Evolutionary conservation across 2,888 invertebrate genomes (phyloP), one percentile per base, ranked within the genome.

Genomic region (Thalpophila matura): DNA sequence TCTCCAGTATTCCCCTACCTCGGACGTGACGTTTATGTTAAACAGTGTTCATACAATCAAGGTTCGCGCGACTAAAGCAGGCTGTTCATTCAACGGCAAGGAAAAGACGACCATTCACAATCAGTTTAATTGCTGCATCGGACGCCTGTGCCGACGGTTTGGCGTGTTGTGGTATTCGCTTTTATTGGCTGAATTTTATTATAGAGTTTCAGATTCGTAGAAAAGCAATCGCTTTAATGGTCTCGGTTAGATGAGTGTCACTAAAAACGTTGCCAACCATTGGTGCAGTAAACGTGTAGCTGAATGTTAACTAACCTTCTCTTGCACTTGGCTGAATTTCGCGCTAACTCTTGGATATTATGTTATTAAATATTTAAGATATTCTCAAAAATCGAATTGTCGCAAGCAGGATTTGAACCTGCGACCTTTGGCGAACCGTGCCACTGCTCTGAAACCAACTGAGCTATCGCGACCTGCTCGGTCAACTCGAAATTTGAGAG

Each of bases 41-140:
- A 75, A 29, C 37, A 70, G 42, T 45, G 37, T 56, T 40, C 47
- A 57, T 18, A 56, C 71, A 70, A 70, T 74, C 62, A 61, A 33
- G 49, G 20, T 18, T 80, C 20, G 64, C 78, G 74, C 70, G 74
- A 58, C 63, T 66, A 38, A 59, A 61, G 46, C 62, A 26, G 33
- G 27, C 33, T 61, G 60, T 16, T 65, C 71, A 64, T 71, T 70
- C 66, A 63, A 47, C 46, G 68, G 69, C 79, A 65, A 76, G 66
- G 74, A 73, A 75, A 76, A 81, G 82, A 67, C 77, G 56, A 18
- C 74, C 47, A 74, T 79, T 81, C 80, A 74, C 76, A 78, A 77
- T 77, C 78, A 67, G 69, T 80, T 77, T 83, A 81, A 85, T 85
- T 79, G 77, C 77, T 63, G 38, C 77, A 75, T 78, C 68, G 60